A percentile compares a stretch with the other conserved stretches of the same genome.
Conservation (phyloP, 2,888 invertebrate genomes). For the Cartodere bifasciata region DNA sequence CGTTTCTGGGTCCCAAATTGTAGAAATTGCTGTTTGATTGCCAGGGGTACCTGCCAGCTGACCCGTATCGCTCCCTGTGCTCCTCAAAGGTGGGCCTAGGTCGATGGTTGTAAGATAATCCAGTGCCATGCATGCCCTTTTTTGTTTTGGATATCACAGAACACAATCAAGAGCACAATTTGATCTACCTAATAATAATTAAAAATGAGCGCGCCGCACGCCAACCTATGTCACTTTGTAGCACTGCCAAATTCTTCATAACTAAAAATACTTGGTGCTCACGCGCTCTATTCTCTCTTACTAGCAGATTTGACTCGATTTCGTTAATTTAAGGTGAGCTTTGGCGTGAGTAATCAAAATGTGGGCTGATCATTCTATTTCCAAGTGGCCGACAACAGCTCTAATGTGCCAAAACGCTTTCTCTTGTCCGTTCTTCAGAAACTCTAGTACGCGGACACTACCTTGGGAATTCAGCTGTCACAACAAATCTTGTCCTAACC, state of each 20-base stretch:
- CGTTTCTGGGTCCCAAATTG: conserved; percentile 15
- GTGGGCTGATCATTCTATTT: too few relatives aligned
- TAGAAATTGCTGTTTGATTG: conserved; percentile 16
- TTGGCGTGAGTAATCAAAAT: too few relatives aligned
- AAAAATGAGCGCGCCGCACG: conserved; percentile 13
- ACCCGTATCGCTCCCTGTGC: conserved; percentile 13
- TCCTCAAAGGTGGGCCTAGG: conserved; percentile 29
- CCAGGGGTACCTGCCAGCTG: conserved; percentile 13
- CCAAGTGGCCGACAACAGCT: too few relatives aligned
- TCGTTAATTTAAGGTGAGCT: too few relatives aligned
- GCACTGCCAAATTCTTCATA: conserved; percentile 52
- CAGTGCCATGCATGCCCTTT: conserved; percentile 24
- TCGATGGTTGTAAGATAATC: conserved; percentile 28
- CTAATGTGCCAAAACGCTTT: too few relatives aligned
- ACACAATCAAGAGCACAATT: conserved; percentile 25
- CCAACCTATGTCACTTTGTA: conserved; percentile 17
- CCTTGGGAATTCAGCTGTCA: too few relatives aligned
- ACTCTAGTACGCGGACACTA: too few relatives aligned
- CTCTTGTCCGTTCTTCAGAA: too few relatives aligned
- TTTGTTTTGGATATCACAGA: conserved; percentile 10
- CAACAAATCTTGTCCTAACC: too few relatives aligned
- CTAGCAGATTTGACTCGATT: too few relatives aligned
- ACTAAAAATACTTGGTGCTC: conserved; percentile 46
- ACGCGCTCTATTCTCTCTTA: too few relatives aligned
- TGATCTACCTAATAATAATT: too few relatives aligned